A percentile compares a stretch with the other conserved stretches of the same genome.
phyloP scores from a whole-genome alignment of 2,888 invertebrate species.

The Pecten maximus region DNA sequence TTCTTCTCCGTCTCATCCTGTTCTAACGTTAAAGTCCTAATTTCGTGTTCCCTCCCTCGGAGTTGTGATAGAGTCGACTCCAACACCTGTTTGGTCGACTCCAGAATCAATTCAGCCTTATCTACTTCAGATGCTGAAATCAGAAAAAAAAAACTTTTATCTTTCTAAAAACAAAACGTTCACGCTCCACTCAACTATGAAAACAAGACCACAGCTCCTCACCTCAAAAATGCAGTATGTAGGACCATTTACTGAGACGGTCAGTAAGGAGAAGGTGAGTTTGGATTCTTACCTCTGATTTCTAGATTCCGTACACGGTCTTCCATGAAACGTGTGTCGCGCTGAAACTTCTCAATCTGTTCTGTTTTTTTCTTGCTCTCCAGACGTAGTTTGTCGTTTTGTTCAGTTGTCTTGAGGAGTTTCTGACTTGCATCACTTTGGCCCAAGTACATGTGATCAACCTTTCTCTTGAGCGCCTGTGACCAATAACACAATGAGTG shows the following conservation, averaged over 20 bases:
- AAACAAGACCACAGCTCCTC: neutral
- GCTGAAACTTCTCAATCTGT: conserved; percentile 70
- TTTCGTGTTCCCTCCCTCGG: conserved; percentile 64
- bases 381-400: conserved; percentile 63
- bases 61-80: conserved; percentile 69
- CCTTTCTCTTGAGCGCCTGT: conserved; percentile 67
- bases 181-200: neutral
- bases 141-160: neutral
- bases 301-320: conserved; percentile 74
- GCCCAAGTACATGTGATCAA: conserved; percentile 61
- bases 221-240: no score
- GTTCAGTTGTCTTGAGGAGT: conserved; percentile 64
- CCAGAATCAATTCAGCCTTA: conserved; percentile 75
- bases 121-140: conserved; percentile 76
- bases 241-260: no score
- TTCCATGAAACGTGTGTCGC: conserved; percentile 68
- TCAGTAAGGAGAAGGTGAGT: neutral
- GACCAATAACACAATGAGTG: conserved; percentile 36
- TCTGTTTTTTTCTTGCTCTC: conserved; percentile 73
- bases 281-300: conserved; percentile 69
- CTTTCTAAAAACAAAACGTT: neutral
- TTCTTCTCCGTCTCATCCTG: conserved; percentile 66
- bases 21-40: conserved; percentile 62
- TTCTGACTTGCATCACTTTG: conserved; percentile 65
- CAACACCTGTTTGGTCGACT: conserved; percentile 67